Conservation (phyloP, 1,140 invertebrate genomes). For the Orius laevigatus region DNA sequence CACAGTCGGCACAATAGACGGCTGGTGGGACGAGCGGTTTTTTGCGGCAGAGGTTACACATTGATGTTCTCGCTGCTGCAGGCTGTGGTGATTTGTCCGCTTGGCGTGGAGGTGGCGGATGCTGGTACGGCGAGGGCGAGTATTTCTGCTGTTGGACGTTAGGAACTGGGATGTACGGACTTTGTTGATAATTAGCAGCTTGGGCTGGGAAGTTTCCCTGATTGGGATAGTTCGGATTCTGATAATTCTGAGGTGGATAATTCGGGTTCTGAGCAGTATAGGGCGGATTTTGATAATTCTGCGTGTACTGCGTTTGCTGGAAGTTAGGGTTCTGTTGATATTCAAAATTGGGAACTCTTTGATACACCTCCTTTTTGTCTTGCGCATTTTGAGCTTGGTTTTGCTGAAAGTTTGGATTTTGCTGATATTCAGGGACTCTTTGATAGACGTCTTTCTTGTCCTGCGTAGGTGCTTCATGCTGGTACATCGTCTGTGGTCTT, state of each 20-base stretch:
- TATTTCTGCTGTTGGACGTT: not conserved
- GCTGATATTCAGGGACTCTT: conserved; percentile 16
- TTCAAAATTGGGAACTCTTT: conserved; percentile 19
- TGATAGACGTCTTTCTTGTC: conserved; percentile 18
- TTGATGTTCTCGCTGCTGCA: conserved; percentile 26
- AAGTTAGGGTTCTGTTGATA: conserved; percentile 3
- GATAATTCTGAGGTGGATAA: conserved; percentile 1
- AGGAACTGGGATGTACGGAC: conserved; percentile 1
- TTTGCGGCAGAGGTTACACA: conserved; percentile 71
- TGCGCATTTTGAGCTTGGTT: conserved; percentile 1
- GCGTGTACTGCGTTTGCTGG: not conserved
- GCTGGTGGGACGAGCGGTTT: conserved; percentile 54
- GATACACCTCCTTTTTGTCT: conserved; percentile 16
- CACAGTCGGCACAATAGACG: conserved; percentile 73
- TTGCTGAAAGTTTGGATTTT: not conserved
- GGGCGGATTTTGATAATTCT: not conserved
- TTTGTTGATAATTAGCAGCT: conserved; percentile 1
- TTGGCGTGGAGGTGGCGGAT: conserved; percentile 25
- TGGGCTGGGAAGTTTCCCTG: not conserved
- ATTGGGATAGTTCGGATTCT: not conserved
- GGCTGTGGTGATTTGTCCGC: conserved; percentile 7
- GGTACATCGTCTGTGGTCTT: conserved; percentile 20
- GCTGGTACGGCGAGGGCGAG: conserved; percentile 27
- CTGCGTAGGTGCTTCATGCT: conserved; percentile 19
- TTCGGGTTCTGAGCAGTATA: conserved; percentile 1